phyloP scores from a whole-genome alignment of 2,888 invertebrate species.

The Nemotelus pantherinus region DNA sequence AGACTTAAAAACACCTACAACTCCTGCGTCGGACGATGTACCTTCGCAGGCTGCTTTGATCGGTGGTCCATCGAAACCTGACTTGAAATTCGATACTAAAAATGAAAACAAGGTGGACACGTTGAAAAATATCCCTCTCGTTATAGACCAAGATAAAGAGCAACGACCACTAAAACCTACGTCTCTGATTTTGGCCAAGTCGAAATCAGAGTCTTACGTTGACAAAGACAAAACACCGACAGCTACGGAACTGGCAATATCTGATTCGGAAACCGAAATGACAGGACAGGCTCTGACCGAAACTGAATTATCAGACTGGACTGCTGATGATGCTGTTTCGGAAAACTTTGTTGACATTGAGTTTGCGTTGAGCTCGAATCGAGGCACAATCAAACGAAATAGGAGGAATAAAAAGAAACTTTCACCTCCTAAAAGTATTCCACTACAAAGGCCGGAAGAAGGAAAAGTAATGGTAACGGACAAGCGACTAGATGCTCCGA shows the following conservation, averaged over 20 bases:
- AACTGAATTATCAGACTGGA: slow-evolving; percentile 91
- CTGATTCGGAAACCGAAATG: slow-evolving; percentile 76
- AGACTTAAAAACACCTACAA: neutral
- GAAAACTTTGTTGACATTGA: slow-evolving; percentile 78
- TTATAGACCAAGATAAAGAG: slow-evolving; percentile 58
- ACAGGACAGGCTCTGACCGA: slow-evolving; percentile 81
- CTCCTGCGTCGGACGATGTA: neutral
- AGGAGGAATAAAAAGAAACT: slow-evolving; percentile 62
- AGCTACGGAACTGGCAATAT: slow-evolving; percentile 62
- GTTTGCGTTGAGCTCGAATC: slow-evolving; percentile 69
- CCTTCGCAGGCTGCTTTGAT: neutral
- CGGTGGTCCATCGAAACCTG: slow-evolving; percentile 53
- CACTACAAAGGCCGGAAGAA: slow-evolving; percentile 56
- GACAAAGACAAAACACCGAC: slow-evolving; percentile 64
- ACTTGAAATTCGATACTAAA: slow-evolving; percentile 62
- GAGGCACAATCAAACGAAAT: slow-evolving; percentile 62
- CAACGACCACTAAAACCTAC: slow-evolving; percentile 59
- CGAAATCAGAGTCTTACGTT: slow-evolving; percentile 49
- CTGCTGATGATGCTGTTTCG: slow-evolving; percentile 80
- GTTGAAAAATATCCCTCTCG: slow-evolving; percentile 62
- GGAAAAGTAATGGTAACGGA: slow-evolving; percentile 51
- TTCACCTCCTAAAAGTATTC: slow-evolving; percentile 61
- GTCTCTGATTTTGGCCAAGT: slow-evolving; percentile 55
- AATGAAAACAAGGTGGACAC: slow-evolving; percentile 65
- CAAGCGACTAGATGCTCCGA: slow-evolving; percentile 41